These are phyloP conservation scores for Malacoctenus gilli DNA, from an alignment of 2,797 vertebrate species.

Conservation along the genomic window DNA sequence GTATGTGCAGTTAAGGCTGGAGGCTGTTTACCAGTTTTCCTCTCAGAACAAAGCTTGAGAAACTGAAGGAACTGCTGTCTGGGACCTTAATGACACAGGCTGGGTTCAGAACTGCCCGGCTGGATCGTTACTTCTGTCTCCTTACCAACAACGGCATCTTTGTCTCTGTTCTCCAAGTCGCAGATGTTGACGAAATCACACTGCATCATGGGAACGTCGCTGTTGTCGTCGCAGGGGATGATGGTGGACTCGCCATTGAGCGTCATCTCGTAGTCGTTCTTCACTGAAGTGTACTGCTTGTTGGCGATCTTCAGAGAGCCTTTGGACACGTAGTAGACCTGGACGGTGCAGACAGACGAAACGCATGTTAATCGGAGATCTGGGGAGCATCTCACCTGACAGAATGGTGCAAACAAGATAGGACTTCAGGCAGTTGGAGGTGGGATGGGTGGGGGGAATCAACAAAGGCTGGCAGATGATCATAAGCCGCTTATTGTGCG, in stretches of 20 bases:
- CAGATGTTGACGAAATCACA: conserved; percentile 90
- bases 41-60: neutral
- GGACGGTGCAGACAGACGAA: conserved; percentile 44
- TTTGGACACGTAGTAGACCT: conserved; percentile 97
- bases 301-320: conserved; percentile 95
- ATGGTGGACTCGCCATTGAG: conserved; percentile 87
- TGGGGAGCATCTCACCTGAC: conserved; percentile 51
- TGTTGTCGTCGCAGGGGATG: conserved; percentile 90
- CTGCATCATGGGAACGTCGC: conserved; percentile 90
- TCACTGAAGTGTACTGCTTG: conserved; percentile 95
- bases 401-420: conserved; percentile 64
- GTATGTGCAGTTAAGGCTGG: neutral
- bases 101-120: neutral
- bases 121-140: conserved; percentile 2
- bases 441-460: conserved; percentile 15
- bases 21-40: neutral
- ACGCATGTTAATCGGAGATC: conserved; percentile 53
- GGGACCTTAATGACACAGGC: neutral
- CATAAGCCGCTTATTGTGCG: conserved; percentile 73
- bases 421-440: conserved; percentile 50
- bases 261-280: conserved; percentile 88
- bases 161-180: conserved; percentile 87
- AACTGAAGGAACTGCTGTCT: neutral
- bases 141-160: conserved; percentile 93
- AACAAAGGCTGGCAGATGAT: conserved; percentile 70